Percentiles rank a stretch among this genome's conserved stretches.
Conservation (phyloP, 2,113 vertebrate genomes). For the Mungos mungo region DNA sequence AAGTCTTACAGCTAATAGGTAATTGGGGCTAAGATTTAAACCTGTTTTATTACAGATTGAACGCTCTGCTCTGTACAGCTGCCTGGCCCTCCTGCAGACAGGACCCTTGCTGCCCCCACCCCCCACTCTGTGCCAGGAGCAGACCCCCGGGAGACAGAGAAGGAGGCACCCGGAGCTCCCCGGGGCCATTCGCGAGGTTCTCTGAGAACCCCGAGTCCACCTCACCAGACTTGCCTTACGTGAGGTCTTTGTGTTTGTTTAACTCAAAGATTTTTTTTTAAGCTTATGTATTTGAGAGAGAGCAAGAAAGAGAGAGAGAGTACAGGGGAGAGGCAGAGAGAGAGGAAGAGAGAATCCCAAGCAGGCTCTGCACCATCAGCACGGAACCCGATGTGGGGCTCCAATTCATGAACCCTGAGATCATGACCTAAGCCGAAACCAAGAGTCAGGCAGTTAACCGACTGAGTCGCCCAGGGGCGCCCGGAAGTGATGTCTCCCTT, state of each 20-base stretch:
- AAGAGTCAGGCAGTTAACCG: no score
- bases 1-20: background rate
- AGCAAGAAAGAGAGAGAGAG: no score
- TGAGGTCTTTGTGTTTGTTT: background rate
- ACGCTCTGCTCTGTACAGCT: background rate
- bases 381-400: no score
- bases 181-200: background rate
- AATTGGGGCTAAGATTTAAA: background rate
- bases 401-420: no score
- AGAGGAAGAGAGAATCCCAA: no score
- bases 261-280: no score
- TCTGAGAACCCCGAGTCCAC: fast-evolving
- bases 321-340: no score
- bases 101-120: background rate
- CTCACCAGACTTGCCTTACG: background rate
- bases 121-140: background rate
- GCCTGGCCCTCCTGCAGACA: background rate
- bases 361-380: no score
- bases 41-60: background rate
- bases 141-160: background rate
- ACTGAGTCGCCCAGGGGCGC: no score
- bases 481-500: background rate
- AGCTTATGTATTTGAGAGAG: no score
- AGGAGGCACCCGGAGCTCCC: background rate
- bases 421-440: no score